Conservation (phyloP, 2,888 invertebrate genomes). For the Hartigia nigra region DNA sequence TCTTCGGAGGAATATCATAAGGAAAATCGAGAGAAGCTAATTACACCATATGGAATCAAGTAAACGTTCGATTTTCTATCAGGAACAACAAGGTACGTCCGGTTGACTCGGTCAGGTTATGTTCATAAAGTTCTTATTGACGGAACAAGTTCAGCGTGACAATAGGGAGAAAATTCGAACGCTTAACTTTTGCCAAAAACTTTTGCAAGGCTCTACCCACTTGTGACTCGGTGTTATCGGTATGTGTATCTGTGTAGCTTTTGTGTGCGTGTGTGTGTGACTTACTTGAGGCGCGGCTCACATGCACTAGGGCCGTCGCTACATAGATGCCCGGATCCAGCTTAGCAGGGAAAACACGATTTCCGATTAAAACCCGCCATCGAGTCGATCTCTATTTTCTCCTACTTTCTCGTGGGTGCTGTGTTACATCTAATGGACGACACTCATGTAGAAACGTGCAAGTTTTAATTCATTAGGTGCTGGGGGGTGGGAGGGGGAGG, state of each 20-base stretch:
- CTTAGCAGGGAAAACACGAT: constrained; percentile 57
- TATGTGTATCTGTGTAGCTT: not conserved
- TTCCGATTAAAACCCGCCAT: constrained; percentile 54
- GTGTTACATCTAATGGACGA: constrained; percentile 44
- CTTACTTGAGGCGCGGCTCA: constrained; percentile 58
- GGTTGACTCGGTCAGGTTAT: too few relatives aligned
- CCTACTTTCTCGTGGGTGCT: constrained; percentile 44
- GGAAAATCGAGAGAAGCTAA: not conserved
- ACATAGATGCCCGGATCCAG: constrained; percentile 63
- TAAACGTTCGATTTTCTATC: not conserved
- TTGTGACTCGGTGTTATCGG: not conserved
- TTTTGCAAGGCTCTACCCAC: not conserved
- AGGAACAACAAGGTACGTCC: not conserved
- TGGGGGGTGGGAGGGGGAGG: not conserved
- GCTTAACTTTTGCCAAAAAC: not conserved
- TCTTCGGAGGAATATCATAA: not conserved
- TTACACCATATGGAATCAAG: not conserved
- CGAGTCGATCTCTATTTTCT: constrained; percentile 42
- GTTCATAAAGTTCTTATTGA: too few relatives aligned
- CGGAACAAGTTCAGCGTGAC: too few relatives aligned
- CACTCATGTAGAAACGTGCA: constrained; percentile 30
- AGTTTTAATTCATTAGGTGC: not conserved
- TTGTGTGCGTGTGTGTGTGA: constrained; percentile 34
- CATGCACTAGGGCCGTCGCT: constrained; percentile 62
- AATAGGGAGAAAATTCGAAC: not conserved